Conservation (phyloP, 2,113 vertebrate genomes). For the Hydropotes inermis region DNA sequence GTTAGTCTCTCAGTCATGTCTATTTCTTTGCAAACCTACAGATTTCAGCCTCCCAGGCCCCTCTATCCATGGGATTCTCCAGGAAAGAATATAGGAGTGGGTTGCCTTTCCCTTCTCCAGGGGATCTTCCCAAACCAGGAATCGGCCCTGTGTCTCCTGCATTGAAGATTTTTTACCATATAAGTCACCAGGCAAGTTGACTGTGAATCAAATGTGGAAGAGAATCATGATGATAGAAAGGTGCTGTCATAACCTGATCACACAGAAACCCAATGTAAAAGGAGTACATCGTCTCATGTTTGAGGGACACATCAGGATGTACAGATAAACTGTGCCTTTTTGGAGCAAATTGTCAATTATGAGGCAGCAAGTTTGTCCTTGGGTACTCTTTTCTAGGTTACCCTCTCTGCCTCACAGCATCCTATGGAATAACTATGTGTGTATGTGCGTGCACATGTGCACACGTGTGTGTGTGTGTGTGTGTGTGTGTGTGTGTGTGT, state of each 20-base stretch:
- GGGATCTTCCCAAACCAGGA: background rate
- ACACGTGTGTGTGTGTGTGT: too few species aligned
- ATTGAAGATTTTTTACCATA: background rate
- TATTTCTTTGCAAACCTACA: background rate
- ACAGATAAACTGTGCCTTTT: background rate
- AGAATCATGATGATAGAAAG: background rate
- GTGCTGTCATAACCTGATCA: too few species aligned
- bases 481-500: fast-evolving
- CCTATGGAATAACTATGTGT: background rate
- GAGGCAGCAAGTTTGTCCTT: background rate
- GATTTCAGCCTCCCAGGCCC: background rate
- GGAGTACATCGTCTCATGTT: fast-evolving
- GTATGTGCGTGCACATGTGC: too few species aligned
- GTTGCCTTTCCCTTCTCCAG: background rate
- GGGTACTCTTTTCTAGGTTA: background rate
- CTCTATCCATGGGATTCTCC: background rate
- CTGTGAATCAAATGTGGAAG: background rate
- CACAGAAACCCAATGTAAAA: fast-evolving
- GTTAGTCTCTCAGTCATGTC: background rate
- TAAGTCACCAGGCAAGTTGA: background rate
- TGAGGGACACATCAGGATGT: background rate
- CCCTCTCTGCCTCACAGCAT: background rate
- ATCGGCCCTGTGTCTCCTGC: background rate
- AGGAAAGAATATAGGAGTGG: background rate
- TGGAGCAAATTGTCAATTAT: background rate